Evolutionary conservation across 1,140 invertebrate genomes (phyloP).

Genomic region (Magallana ariakensis): DNA sequence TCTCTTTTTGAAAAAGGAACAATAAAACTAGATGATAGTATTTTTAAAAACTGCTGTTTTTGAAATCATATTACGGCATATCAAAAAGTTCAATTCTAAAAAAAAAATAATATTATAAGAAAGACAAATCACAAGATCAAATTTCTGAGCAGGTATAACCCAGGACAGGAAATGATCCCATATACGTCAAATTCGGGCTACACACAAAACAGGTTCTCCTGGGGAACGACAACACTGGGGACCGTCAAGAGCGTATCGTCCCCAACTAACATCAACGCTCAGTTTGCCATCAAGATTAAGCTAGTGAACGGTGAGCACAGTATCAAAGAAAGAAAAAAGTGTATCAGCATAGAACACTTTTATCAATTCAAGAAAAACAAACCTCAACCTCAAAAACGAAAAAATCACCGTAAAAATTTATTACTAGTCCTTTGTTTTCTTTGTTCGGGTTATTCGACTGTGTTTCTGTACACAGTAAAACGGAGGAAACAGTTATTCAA

Average conservation of each 20-base stretch:
- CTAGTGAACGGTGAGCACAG: not conserved
- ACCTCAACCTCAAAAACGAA: no score
- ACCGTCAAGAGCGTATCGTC: not conserved
- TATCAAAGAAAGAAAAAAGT: not conserved
- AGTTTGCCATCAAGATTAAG: conserved; percentile 14
- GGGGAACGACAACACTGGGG: not conserved
- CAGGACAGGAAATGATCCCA: conserved; percentile 11
- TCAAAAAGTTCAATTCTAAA: not conserved
- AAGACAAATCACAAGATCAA: no score
- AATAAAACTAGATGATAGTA: no score
- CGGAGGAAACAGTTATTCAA: no score
- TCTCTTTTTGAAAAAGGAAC: no score
- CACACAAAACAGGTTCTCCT: not conserved
- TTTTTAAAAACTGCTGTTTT: no score
- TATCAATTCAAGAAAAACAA: no score
- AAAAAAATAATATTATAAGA: not conserved
- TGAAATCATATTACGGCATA: not conserved
- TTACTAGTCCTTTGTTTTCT: no score
- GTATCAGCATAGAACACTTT: no score
- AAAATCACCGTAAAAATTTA: no score
- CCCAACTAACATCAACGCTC: not conserved
- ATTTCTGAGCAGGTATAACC: not conserved
- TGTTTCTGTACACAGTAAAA: no score
- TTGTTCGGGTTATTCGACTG: no score
- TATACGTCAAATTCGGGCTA: not conserved